phyloP scores from a whole-genome alignment of 2,888 invertebrate genomes.

The Synergus japonicus region DNA sequence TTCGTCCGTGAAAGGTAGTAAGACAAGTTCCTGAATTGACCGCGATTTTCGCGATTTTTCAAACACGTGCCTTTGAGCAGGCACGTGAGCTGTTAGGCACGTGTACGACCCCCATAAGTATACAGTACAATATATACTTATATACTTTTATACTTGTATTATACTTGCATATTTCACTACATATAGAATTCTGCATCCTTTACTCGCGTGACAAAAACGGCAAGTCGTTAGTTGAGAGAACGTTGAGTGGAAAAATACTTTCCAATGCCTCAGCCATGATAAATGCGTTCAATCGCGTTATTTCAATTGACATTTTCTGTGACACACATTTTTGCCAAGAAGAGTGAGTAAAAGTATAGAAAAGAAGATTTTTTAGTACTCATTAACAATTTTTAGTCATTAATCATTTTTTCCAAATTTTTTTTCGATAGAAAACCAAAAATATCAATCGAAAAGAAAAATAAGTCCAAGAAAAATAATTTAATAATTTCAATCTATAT shows the following conservation, averaged over 20 bases:
- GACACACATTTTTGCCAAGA: neutral
- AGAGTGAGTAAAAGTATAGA: neutral
- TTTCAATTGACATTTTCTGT: constrained; percentile 43
- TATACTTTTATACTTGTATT: neutral
- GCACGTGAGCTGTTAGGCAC: constrained; percentile 47
- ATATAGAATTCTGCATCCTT: neutral
- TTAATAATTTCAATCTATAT: too few relatives aligned
- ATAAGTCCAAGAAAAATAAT: too few relatives aligned
- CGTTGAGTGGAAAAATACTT: constrained; percentile 23
- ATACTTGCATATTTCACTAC: too few relatives aligned
- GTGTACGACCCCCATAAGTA: constrained; percentile 32
- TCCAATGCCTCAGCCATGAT: constrained; percentile 22
- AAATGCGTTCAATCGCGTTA: constrained; percentile 46
- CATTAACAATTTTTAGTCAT: too few relatives aligned
- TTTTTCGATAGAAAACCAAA: too few relatives aligned
- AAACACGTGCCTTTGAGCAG: neutral
- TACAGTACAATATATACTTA: neutral
- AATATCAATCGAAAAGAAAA: too few relatives aligned
- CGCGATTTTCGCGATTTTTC: constrained; percentile 43
- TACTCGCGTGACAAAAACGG: constrained; percentile 27
- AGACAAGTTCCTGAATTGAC: constrained; percentile 31
- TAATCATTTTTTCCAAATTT: too few relatives aligned
- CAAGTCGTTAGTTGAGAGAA: constrained; percentile 12
- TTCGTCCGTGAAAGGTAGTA: constrained; percentile 28
- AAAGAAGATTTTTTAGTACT: neutral